Base-by-base conservation (phyloP, 2,888 invertebrate species). In the Allacma fusca region DNA sequence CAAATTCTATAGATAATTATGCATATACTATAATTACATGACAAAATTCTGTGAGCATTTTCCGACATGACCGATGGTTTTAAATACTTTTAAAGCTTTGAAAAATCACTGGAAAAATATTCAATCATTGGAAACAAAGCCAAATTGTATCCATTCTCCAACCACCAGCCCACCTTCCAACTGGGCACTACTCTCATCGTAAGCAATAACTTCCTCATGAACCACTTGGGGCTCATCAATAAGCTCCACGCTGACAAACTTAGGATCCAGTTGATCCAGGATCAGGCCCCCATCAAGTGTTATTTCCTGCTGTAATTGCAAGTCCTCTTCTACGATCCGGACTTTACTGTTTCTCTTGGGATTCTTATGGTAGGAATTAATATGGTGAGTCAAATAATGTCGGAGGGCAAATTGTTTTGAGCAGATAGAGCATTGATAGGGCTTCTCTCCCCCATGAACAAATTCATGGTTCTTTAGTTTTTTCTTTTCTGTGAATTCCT, bases 391-490 rank as follows among this genome's bases (percentile, higher is more conserved):
- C 1, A 72, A 24, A 34, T 72, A 59, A n/a, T 72, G 71, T 28
- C 26, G 24, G 4, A 59, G 59, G 1, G 71, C 57, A 72, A 72
- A 72, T 12, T 0, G 9, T n/a, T 59, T 57, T 1, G 26, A 24
- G 44, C 71, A 59, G 13, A 9, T 13, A 5, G 12, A 5, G 57
- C 57, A 72, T 28, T 44, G 26, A 24, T 28, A 28, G 24, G 71
- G 71, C 24, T 72, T 72, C 21, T 29, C 4, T 12, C 59, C 71
- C 23, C 16, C 19, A 59, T 72, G 71, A 59, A 72, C 26, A 29
- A 59, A n/a, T 29, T 72, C 71, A 59, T 72, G 71, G n/a, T 57
- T 72, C 26, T 59, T 72, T 29, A 72, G 29, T 59, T 72, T 72
- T 21, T 72, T 72, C 71, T 72, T 72, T 29, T 72, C 71, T 1